Evolutionary conservation across 2,888 invertebrate species (phyloP).

Genomic region (Ichneumoninae sp.): DNA sequence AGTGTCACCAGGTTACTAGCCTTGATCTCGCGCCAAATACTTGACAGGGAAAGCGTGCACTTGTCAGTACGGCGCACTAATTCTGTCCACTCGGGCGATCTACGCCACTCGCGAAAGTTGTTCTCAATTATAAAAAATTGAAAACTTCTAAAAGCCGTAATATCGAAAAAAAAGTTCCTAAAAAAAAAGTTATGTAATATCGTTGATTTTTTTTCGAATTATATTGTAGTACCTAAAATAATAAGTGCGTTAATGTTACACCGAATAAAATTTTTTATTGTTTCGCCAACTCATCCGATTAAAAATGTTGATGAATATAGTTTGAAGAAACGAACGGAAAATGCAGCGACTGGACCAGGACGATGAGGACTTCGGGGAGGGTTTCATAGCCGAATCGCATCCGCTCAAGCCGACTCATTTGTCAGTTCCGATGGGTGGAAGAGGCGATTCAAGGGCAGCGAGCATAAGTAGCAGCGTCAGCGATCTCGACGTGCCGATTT

Average conservation of each 20-base stretch:
- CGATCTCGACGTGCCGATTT: slow-evolving; percentile 87
- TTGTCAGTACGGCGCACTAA: slow-evolving; percentile 76
- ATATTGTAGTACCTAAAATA: neutral
- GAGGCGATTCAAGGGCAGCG: slow-evolving; percentile 82
- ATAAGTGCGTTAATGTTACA: neutral
- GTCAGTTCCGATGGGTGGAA: slow-evolving; percentile 83
- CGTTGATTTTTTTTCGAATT: neutral
- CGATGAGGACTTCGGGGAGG: slow-evolving; percentile 85
- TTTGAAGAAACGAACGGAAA: slow-evolving; percentile 27
- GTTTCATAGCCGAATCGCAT: slow-evolving; percentile 86
- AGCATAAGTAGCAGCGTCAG: slow-evolving; percentile 86
- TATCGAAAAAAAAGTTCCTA: neutral
- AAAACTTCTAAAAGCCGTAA: neutral
- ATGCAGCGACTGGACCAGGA: slow-evolving; percentile 78
- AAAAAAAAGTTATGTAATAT: neutral
- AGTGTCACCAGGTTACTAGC: slow-evolving; percentile 79
- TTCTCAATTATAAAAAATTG: neutral
- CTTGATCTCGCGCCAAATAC: slow-evolving; percentile 82
- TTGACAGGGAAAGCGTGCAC: slow-evolving; percentile 80
- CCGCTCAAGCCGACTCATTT: slow-evolving; percentile 85
- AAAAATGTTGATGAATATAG: slow-evolving; percentile 20
- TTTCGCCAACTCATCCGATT: neutral
- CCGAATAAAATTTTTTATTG: neutral
- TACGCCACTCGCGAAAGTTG: slow-evolving; percentile 61
- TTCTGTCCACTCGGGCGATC: slow-evolving; percentile 72